Evolutionary conservation across 2,888 invertebrate genomes (phyloP).

Genomic region (Rotaria sp.): DNA sequence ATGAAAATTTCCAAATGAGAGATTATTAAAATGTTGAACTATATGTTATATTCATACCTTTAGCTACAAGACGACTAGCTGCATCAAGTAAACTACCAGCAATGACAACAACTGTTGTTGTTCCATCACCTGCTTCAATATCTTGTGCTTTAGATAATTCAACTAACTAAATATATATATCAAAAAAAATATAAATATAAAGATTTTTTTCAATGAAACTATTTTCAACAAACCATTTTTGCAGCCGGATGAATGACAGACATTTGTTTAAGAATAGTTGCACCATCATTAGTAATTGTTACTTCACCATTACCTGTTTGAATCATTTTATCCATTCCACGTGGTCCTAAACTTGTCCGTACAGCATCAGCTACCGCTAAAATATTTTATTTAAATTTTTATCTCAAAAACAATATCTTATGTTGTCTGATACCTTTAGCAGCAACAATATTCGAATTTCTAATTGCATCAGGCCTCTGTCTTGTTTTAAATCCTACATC

Average conservation of each 20-base stretch:
- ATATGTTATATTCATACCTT: conserved; percentile 56
- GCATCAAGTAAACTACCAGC: conserved; percentile 91
- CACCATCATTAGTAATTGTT: conserved; percentile 98
- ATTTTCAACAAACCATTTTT: conserved; percentile 64
- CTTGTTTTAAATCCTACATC: conserved; percentile 28
- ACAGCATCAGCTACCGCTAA: conserved; percentile 95
- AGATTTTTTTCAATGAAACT: no score
- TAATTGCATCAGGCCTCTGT: conserved; percentile 27
- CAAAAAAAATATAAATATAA: no score
- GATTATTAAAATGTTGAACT: not conserved
- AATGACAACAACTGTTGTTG: conserved; percentile 92
- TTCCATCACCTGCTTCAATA: conserved; percentile 97
- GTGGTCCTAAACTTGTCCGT: conserved; percentile 91
- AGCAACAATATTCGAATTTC: conserved; percentile 36
- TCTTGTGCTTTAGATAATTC: conserved; percentile 97
- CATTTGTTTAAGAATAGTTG: conserved; percentile 97
- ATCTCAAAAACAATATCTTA: conserved; percentile 54
- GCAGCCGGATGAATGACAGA: conserved; percentile 96
- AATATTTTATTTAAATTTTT: conserved; percentile 35
- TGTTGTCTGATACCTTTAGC: conserved; percentile 64
- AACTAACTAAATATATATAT: conserved; percentile 82
- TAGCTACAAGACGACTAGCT: conserved; percentile 77
- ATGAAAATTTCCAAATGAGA: no score
- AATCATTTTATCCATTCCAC: conserved; percentile 99
- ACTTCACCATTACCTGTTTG: conserved; percentile 93